These are phyloP conservation scores for Thryonomys swinderianus DNA, from an alignment of 2,113 vertebrate species.

Conservation along the genomic window DNA sequence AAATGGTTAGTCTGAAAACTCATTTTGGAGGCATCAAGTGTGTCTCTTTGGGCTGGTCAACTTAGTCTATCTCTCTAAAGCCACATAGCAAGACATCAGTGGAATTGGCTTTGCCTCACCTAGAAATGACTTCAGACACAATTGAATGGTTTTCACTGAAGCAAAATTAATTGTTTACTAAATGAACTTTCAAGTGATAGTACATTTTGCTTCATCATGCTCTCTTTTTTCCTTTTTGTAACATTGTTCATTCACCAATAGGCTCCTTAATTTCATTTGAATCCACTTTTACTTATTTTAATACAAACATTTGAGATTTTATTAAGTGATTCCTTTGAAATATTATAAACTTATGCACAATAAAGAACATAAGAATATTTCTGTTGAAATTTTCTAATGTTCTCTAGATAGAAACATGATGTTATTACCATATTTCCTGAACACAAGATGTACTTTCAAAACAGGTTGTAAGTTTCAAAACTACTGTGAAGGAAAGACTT, in stretches of 20 bases:
- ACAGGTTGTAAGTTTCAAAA: not conserved
- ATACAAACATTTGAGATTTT: conserved; percentile 24
- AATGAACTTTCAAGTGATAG: conserved; percentile 37
- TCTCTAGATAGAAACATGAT: conserved; percentile 11
- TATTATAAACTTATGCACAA: conserved; percentile 40
- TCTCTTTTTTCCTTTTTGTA: not conserved
- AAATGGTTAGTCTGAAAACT: conserved; percentile 49
- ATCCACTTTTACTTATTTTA: conserved; percentile 1
- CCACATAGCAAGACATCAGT: not conserved
- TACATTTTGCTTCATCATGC: conserved; percentile 41
- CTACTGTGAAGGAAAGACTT: not conserved
- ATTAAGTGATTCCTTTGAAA: conserved; percentile 1
- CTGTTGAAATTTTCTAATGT: conserved; percentile 10
- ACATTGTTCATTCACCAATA: not conserved
- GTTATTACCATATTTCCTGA: not conserved
- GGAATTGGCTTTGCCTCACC: conserved; percentile 39
- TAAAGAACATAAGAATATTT: not conserved
- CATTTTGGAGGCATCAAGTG: not conserved
- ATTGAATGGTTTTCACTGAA: conserved; percentile 48
- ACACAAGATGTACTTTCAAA: not conserved
- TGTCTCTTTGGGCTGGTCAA: conserved; percentile 22
- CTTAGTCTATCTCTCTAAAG: conserved; percentile 36
- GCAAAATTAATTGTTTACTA: conserved; percentile 60
- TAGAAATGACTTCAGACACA: conserved; percentile 48
- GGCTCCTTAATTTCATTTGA: not conserved